Evolutionary conservation across 2,113 vertebrate genomes (phyloP), one percentile per base, ranked within the genome.

Genomic region (Semicossyphus pulcher): DNA sequence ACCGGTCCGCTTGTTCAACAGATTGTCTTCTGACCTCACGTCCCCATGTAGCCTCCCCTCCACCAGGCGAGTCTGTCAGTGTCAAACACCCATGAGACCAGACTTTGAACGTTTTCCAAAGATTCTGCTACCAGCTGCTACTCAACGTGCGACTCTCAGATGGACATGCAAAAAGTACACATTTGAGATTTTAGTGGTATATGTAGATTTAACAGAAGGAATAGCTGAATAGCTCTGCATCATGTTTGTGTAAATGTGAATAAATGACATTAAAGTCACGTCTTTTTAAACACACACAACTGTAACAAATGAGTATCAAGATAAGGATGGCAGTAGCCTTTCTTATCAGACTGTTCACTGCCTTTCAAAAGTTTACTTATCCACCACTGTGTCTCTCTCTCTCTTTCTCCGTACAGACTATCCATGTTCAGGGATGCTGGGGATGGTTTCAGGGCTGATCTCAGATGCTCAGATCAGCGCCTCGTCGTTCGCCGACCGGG

Each of bases 381-480:
- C 41, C 52, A 4, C 15, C 32, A n/a, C 3, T 42, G n/a, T 56
- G 39, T 49, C 48, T 7, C 21, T 20, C 3, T 60, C 44, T 39
- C 49, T 80, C 51, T 70, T 23, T 25, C 42, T 25, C 31, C n/a
- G 0, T 11, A 0, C 90, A 88, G 98, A 99, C 87, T 96, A 95
- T 69, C 95, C 95, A 0, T 99, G 98, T 69, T 97, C 96, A 29
- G 95, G 94, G 76, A 99, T 99, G 97, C 41, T 99, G 87, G 98
- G 98, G 10, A 97, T 99, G 96, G 95, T 99, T 36, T 98, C 98
- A 2, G 98, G 98, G 28, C 97, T 96, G 68, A 96, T 99, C 89
- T 88, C 96, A 0, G 97, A 99, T 51, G 91, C 95, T 78, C 97
- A 98, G 92, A 97, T 99, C 83, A 95, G 93, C 36, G 97, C 95